These are phyloP conservation scores for Sebastes schlegelii DNA, from an alignment of 2,113 vertebrate species.

Conservation along the genomic window DNA sequence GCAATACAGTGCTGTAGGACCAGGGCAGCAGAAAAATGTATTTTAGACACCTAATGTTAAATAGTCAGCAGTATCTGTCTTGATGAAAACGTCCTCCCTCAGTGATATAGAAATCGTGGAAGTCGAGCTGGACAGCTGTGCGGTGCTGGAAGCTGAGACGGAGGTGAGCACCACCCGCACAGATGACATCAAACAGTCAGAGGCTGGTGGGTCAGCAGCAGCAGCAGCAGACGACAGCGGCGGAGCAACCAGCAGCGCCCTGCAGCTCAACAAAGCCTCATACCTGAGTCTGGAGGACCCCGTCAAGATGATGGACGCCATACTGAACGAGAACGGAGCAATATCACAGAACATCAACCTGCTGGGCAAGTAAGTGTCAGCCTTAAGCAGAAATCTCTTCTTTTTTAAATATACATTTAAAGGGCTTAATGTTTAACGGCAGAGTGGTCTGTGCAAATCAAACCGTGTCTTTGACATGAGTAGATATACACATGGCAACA, in stretches of 20 bases:
- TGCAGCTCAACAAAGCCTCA: constrained; percentile 89
- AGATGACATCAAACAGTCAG: constrained; percentile 7
- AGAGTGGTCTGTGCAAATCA: too few species aligned
- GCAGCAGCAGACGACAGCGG: constrained; percentile 6
- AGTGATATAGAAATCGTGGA: constrained; percentile 93
- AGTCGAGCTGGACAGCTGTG: constrained; percentile 86
- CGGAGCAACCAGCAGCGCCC: constrained; percentile 80
- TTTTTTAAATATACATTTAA: too few species aligned
- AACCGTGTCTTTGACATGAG: too few species aligned
- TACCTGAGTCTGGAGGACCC: constrained; percentile 90
- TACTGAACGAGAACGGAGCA: constrained; percentile 91
- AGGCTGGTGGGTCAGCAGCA: background rate
- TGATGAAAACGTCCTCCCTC: constrained; percentile 42
- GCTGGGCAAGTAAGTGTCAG: constrained; percentile 91
- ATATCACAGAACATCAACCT: constrained; percentile 96
- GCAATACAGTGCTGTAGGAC: too few species aligned
- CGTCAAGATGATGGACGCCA: constrained; percentile 96
- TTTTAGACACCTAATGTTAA: background rate
- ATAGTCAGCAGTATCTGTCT: background rate
- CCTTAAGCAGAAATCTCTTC: too few species aligned
- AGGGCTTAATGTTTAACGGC: too few species aligned
- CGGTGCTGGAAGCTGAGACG: constrained; percentile 80
- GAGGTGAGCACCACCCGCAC: constrained; percentile 66
- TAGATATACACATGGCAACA: too few species aligned
- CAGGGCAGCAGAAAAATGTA: too few species aligned